Evolutionary conservation across 2,113 vertebrate species (phyloP).

Genomic region (Dendropsophus ebraccatus): DNA sequence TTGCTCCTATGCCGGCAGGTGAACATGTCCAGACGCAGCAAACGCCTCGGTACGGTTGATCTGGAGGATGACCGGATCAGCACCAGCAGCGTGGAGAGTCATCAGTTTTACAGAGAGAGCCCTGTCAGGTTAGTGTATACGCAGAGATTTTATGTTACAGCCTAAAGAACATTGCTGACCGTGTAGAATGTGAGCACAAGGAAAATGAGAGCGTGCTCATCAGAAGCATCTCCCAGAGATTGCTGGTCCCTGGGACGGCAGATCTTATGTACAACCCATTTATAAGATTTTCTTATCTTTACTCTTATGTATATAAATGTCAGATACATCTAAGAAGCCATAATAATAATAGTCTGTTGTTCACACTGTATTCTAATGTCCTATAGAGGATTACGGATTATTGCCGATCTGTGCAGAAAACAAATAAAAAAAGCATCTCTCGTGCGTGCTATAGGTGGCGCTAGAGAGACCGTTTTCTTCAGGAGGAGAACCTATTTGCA

Average conservation of each 20-base stretch:
- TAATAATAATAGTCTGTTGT: not conserved
- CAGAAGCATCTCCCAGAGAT: not conserved
- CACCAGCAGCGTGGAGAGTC: constrained; percentile 51
- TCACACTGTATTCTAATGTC: no score
- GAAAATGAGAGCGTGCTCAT: not conserved
- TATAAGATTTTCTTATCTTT: no score
- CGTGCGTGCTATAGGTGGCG: no score
- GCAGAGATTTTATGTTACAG: not conserved
- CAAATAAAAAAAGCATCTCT: no score
- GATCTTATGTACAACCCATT: not conserved
- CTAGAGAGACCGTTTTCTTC: no score
- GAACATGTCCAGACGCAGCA: constrained; percentile 53
- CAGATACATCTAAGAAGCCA: no score
- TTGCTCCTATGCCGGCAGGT: not conserved
- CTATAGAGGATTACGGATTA: not conserved
- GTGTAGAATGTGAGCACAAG: not conserved
- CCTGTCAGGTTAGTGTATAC: constrained; percentile 39
- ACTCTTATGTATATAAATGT: no score
- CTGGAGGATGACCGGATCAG: constrained; percentile 50
- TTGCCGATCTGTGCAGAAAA: no score
- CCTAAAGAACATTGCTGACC: not conserved
- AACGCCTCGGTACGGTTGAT: constrained; percentile 39
- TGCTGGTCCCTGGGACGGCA: not conserved
- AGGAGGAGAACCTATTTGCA: no score
- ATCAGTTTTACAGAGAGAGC: constrained; percentile 19